Evolutionary conservation across 2,797 vertebrate species (phyloP), one percentile per base, ranked within the genome.

Genomic region (Spatula versicolor): DNA sequence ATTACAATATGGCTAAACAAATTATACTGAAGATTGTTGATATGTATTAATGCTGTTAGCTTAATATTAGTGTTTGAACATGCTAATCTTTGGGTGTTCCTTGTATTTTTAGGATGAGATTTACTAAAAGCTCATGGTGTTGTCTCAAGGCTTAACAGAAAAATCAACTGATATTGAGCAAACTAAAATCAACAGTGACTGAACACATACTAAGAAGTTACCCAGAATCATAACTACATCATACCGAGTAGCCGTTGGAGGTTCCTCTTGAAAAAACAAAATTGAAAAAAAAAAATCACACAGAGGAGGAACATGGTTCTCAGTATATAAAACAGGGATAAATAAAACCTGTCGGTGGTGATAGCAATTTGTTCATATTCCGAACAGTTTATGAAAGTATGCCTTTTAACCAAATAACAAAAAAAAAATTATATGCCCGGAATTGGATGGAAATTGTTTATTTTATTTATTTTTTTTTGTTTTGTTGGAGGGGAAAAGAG

Each of bases 21-120:
- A 50, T 48, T 37, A 68, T 28, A 77, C 15, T n/a, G 13, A 90
- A 84, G 37, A 46, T 5, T 77, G 80, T 63, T 76, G 31, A 33
- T 37, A 71, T n/a, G 35, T 45, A 73, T 77, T 73, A 92, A 55
- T 19, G 19, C 20, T 41, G 52, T 66, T 80, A 77, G 60, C 43
- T 83, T 75, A 77, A 87, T 41, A 15, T 50, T 33, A 50, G 14
- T 19, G 26, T 46, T 84, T 56, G 64, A 20, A 59, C 43, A 73
- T 73, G 33, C 63, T 83, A 67, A 68, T 58, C 43, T 79, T 72
- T 11, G 9, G 18, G 59, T 72, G 68, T 86, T 91, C 60, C 35
- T 77, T 86, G 39, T 80, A 86, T 84, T 90, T 86, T 86, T 67
- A 89, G 76, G 17, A 14, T 89, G 60, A 84, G 80, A 88, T 85